Percentiles rank a stretch among this genome's conserved stretches.
These are phyloP conservation scores for Neotoma lepida DNA, from an alignment of 2,113 vertebrate genomes.

Conservation along the genomic window DNA sequence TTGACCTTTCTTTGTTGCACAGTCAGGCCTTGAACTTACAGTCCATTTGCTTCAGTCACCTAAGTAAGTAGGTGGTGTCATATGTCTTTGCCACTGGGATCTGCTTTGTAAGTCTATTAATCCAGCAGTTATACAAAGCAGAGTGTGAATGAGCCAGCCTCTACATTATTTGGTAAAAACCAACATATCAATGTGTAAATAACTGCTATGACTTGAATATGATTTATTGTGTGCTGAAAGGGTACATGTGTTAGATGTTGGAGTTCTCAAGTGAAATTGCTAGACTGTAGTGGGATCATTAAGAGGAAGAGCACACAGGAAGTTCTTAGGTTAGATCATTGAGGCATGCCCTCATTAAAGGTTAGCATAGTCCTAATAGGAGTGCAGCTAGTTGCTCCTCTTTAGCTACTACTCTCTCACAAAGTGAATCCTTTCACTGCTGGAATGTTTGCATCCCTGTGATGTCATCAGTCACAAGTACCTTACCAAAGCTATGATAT, in stretches of 20 bases:
- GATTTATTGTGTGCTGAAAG: background rate
- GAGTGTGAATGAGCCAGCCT: background rate
- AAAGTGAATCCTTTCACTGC: background rate
- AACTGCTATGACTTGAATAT: background rate
- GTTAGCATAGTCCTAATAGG: too few relatives aligned
- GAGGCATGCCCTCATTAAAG: fast-evolving
- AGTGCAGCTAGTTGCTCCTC: fast-evolving
- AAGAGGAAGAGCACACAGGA: fast-evolving
- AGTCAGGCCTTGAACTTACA: background rate
- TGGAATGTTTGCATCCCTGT: background rate
- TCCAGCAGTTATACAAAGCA: background rate
- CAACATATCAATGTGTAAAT: background rate
- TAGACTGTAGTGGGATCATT: background rate
- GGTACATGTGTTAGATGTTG: background rate
- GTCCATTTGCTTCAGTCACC: background rate
- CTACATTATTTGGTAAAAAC: background rate
- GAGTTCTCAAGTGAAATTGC: background rate
- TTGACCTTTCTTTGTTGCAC: too few relatives aligned
- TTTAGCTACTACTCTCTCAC: background rate
- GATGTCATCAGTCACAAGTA: background rate
- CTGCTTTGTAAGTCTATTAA: background rate
- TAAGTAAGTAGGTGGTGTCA: background rate
- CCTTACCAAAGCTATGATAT: background rate
- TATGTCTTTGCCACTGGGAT: background rate
- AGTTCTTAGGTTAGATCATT: background rate